Base-by-base conservation (phyloP, 2,797 vertebrate genomes). In the Myotis findleyi region DNA sequence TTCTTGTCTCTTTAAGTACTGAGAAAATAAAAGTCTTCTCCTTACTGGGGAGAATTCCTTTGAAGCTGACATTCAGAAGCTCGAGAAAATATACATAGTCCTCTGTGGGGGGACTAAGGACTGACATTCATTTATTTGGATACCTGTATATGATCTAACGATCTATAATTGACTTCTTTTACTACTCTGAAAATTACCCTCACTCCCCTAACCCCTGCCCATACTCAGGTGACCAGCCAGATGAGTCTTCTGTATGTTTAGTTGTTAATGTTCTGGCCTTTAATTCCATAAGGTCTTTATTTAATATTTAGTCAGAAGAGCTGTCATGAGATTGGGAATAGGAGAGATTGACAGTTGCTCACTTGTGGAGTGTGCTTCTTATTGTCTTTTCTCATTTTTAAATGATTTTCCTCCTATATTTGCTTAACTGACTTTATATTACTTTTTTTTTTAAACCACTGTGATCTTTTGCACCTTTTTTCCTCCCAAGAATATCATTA, bases 21-120 rank as follows among this genome's bases (percentile, higher is more conserved):
- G 80, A 95, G 68, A 81, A 98, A 97, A 97, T 95, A 96, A 79
- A 89, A 97, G 7, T 49, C 55, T 97, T 97, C 91, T 86, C 44
- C 18, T 95, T 98, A 85, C 11, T 93, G 69, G 53, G 72, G 53
- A 95, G 49, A 94, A 91, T 84, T 71, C n/a, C 76, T 95, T 96
- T 93, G 77, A 83, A 96, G 94, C 4, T 30, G 76, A 49, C 44
- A 89, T 75, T 8, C 2, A 41, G 33, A 71, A 81, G 18, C 62
- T 89, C 51, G 88, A 94, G 69, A 57, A 75, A 93, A 87, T 53
- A 75, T 4, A n/a, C 27, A 16, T 7, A 4, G 30, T n/a, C 44
- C 51, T 89, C 51, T 96, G 85, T 13, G n/a, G 33, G 41, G 49
- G 5, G 23, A 38, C 16, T 90, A 79, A 53, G 36, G 30, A 38